Percentiles rank a stretch among this genome's conserved stretches.
Evolutionary conservation across 2,888 invertebrate genomes (phyloP).

Genomic region (Mongoloraphidia duomilia): DNA sequence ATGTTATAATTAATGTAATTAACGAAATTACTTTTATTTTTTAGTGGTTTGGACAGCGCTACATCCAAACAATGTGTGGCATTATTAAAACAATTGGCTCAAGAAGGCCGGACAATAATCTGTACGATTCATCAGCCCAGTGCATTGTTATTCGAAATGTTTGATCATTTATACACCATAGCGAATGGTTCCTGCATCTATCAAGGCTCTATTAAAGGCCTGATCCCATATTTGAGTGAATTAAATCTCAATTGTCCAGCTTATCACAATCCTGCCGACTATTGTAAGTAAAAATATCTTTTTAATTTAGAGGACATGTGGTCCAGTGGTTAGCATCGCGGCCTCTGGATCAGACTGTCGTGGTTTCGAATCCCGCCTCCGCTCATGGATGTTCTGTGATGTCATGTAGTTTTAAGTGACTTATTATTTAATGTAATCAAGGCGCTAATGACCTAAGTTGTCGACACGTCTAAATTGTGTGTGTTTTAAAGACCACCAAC

Average conservation of each 20-base stretch:
- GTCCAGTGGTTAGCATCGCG: too few relatives aligned
- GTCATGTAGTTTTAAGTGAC: too few relatives aligned
- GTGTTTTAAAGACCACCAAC: too few relatives aligned
- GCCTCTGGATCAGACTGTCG: too few relatives aligned
- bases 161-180: slow-evolving; percentile 76
- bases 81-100: slow-evolving; percentile 65
- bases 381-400: too few relatives aligned
- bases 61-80: slow-evolving; percentile 71
- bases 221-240: slow-evolving; percentile 62
- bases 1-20: too few relatives aligned
- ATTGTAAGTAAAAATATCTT: slow-evolving; percentile 42
- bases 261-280: slow-evolving; percentile 86
- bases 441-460: too few relatives aligned
- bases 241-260: slow-evolving; percentile 64
- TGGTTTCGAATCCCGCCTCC: too few relatives aligned
- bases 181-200: slow-evolving; percentile 67
- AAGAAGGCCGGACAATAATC: slow-evolving; percentile 73
- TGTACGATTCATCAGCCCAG: slow-evolving; percentile 89
- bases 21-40: slow-evolving; percentile 17
- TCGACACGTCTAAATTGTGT: too few relatives aligned
- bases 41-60: slow-evolving; percentile 65
- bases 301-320: background rate
- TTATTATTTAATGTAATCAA: too few relatives aligned
- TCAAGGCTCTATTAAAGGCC: slow-evolving; percentile 58
- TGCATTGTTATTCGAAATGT: slow-evolving; percentile 70